Evolutionary conservation across 2,113 vertebrate species (phyloP).

Genomic region (Sebastes schlegelii): DNA sequence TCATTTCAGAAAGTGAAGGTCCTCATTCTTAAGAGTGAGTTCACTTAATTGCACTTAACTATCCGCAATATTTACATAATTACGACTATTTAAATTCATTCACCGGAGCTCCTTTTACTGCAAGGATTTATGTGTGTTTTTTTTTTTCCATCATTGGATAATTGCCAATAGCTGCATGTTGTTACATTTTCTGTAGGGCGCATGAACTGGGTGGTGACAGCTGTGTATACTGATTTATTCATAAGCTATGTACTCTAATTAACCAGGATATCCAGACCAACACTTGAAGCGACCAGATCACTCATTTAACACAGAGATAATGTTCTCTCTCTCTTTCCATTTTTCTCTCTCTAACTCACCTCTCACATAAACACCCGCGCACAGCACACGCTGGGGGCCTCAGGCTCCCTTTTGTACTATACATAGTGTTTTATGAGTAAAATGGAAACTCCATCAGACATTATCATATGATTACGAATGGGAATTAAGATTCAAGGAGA

Average conservation of each 20-base stretch:
- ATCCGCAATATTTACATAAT: constrained; percentile 27
- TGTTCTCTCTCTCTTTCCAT: constrained; percentile 8
- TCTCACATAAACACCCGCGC: neutral
- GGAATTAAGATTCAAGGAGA: constrained; percentile 63
- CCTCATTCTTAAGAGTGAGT: constrained; percentile 16
- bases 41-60: constrained; percentile 26
- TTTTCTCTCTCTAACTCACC: neutral
- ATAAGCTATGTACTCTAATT: constrained; percentile 64
- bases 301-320: constrained; percentile 27
- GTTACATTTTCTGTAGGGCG: constrained; percentile 38
- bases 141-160: constrained; percentile 25
- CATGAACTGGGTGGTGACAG: constrained; percentile 49
- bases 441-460: constrained; percentile 56
- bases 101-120: constrained; percentile 7
- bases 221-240: constrained; percentile 61
- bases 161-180: constrained; percentile 43
- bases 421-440: constrained; percentile 57
- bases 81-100: constrained; percentile 23
- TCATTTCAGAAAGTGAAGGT: constrained; percentile 9
- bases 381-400: neutral
- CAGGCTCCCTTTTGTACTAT: constrained; percentile 30
- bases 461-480: constrained; percentile 67
- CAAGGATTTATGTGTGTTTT: constrained; percentile 29
- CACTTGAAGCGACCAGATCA: constrained; percentile 36
- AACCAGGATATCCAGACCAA: constrained; percentile 51